These are phyloP conservation scores for Saccostrea cuccullata DNA, from an alignment of 1,140 invertebrate genomes.

Conservation along the genomic window DNA sequence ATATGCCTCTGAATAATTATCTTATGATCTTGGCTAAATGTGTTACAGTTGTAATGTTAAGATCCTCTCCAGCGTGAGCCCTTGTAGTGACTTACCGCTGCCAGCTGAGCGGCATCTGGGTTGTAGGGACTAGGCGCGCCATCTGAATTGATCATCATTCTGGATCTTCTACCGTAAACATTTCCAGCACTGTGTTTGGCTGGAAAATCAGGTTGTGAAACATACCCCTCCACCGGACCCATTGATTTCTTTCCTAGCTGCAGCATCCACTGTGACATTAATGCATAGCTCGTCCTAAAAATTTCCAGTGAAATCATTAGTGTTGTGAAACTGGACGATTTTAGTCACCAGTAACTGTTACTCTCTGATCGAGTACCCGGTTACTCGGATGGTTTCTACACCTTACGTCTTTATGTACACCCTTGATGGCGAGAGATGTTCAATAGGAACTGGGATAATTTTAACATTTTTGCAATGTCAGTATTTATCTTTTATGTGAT, in stretches of 20 bases:
- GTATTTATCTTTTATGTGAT: too few relatives aligned
- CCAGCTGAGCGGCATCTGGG: conserved; percentile 9
- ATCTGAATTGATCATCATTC: conserved; percentile 36
- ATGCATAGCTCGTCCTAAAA: conserved; percentile 56
- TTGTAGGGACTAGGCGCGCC: conserved; percentile 9
- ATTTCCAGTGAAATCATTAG: too few relatives aligned
- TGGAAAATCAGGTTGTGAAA: conserved; percentile 2
- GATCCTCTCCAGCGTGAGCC: not conserved
- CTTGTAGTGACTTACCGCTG: conserved; percentile 5
- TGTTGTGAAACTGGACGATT: too few relatives aligned
- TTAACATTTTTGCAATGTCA: too few relatives aligned
- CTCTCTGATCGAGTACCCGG: too few relatives aligned
- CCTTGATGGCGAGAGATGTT: too few relatives aligned
- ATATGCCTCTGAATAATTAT: not conserved
- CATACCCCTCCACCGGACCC: conserved; percentile 31
- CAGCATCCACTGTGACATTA: conserved; percentile 58
- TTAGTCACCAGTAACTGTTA: too few relatives aligned
- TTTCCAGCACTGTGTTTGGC: conserved; percentile 30
- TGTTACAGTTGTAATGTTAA: too few relatives aligned
- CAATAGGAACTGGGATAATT: too few relatives aligned
- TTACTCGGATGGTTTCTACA: too few relatives aligned
- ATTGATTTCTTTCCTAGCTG: conserved; percentile 35
- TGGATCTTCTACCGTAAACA: conserved; percentile 27
- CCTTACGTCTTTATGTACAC: too few relatives aligned
- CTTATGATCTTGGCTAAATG: not conserved